phyloP scores from a whole-genome alignment of 2,113 vertebrate species.

The Zosterops hypoxanthus region DNA sequence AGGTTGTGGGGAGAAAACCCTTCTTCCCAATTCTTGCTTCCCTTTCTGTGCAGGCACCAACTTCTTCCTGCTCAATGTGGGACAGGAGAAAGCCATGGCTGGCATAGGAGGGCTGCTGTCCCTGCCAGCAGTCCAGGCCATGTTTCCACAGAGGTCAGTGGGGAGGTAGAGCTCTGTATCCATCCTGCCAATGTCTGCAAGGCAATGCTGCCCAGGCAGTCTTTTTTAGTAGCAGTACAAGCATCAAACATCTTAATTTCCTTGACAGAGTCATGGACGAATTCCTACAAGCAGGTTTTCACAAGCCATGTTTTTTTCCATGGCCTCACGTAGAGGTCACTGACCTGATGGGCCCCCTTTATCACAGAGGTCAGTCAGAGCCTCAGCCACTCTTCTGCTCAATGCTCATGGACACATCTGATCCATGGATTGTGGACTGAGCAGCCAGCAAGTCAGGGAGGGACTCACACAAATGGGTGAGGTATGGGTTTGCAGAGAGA shows the following conservation, averaged over 20 bases:
- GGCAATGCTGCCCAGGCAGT: neutral
- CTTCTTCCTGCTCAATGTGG: neutral
- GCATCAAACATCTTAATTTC: neutral
- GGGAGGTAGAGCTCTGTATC: neutral
- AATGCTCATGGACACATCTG: rapidly evolving
- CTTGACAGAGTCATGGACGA: neutral
- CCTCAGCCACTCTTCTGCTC: neutral
- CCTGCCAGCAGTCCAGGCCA: neutral
- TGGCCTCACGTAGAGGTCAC: neutral
- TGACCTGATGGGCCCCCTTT: neutral
- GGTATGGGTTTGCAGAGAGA: neutral
- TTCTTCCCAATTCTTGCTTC: neutral
- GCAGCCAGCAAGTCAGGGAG: neutral
- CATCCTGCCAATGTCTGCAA: neutral
- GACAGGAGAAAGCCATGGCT: neutral
- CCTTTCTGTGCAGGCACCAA: neutral
- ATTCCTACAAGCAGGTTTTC: neutral
- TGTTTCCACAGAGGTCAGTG: neutral
- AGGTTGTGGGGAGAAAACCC: neutral
- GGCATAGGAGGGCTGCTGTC: neutral
- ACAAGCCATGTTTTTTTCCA: neutral
- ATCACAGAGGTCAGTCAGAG: neutral
- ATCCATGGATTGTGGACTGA: neutral
- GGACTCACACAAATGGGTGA: neutral
- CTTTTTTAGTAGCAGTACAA: neutral